Evolutionary conservation across 1,140 invertebrate genomes (phyloP), one percentile per base, ranked within the genome.

Genomic region (Formica exsecta): DNA sequence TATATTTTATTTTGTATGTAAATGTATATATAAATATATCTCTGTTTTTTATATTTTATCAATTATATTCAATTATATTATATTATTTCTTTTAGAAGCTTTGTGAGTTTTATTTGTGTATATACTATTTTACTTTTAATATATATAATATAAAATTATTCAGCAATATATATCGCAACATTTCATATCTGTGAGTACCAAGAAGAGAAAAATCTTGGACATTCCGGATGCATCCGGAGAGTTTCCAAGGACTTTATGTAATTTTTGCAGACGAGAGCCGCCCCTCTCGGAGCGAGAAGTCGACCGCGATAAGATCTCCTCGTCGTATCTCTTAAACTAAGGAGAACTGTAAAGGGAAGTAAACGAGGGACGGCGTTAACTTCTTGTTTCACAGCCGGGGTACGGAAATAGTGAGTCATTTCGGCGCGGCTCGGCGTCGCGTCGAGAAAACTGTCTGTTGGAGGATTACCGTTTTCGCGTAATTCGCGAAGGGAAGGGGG

Each of bases 361-460:
- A 83, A 90, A 90, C 87, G 88, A 77, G 89, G 71, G 65, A 41
- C 83, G 64, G 54, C 54, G 88, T 90, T 89, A 68, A 80, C 74
- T 87, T 89, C 74, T 83, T 83, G 85, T 87, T 89, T 89, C 83
- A 87, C 44, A 73, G 61, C 54, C 65, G 59, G 16, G 38, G 48
- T 32, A 74, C 59, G 77, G 85, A 71, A 88, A 88, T 79, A 74
- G 87, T 89, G 87, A 89, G 87, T 88, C 88, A 86, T 89, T 88
- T 51, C 71, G 59, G 48, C 62, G 81, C 13, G 36, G 59, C 64
- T 51, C 68, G 38, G 36, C 73, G 80, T 75, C 87, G 75, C 54
- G 38, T 13, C 81, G 86, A 90, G 88, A 83, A 87, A 90, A 90
- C 84, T 83, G 71, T 90, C 86, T 80, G 79, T 59, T 51, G 86